phyloP scores from a whole-genome alignment of 2,888 invertebrate species.

The Loripinus fragilis region DNA sequence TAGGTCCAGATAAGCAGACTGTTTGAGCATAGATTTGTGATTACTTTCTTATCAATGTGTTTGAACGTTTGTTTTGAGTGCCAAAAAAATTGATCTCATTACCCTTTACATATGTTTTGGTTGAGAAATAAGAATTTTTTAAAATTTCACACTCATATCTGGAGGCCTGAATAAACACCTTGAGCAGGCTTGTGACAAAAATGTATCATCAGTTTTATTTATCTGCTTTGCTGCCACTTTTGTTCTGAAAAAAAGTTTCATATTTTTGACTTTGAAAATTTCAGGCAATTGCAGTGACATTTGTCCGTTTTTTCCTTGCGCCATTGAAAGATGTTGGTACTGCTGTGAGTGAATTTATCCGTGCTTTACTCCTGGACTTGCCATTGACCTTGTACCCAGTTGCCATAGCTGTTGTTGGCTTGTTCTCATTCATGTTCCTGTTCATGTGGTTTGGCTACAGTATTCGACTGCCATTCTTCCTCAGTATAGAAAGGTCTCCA shows the following conservation, averaged over 20 bases:
- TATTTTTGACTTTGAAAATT: constrained; percentile 25
- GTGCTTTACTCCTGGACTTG: constrained; percentile 65
- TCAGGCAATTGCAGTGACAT: constrained; percentile 72
- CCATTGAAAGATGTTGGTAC: constrained; percentile 72
- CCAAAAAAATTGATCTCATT: too few relatives aligned
- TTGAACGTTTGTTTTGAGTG: too few relatives aligned
- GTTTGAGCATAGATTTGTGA: too few relatives aligned
- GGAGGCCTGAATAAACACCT: too few relatives aligned
- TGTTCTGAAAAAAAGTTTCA: background rate
- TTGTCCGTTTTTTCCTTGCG: constrained; percentile 71
- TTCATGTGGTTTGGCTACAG: constrained; percentile 71
- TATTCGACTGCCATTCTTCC: constrained; percentile 63
- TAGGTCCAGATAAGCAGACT: too few relatives aligned
- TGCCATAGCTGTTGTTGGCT: constrained; percentile 54
- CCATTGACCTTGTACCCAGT: constrained; percentile 69
- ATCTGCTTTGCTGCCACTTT: too few relatives aligned
- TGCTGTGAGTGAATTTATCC: constrained; percentile 65
- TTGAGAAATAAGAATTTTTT: too few relatives aligned
- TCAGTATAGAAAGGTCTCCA: constrained; percentile 60
- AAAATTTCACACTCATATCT: too few relatives aligned
- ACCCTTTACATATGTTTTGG: too few relatives aligned
- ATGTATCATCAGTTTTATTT: too few relatives aligned
- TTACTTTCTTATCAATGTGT: too few relatives aligned
- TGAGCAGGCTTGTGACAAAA: too few relatives aligned
- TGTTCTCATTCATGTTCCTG: constrained; percentile 63